Conservation (phyloP, 2,797 vertebrate genomes). For the Falco novaeseelandiae region DNA sequence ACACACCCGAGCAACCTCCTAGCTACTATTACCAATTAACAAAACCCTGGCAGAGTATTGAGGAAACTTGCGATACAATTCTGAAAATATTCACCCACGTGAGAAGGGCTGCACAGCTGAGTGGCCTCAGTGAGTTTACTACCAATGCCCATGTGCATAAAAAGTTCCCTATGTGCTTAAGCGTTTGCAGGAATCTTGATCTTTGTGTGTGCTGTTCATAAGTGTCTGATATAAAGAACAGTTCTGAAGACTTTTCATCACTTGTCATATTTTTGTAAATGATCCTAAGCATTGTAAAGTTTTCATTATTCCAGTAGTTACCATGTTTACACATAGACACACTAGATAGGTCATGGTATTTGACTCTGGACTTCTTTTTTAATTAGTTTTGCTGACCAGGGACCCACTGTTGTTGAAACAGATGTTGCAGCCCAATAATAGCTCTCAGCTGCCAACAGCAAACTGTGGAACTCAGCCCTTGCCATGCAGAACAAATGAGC, state of each 20-base stretch:
- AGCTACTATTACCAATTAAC: constrained; percentile 59
- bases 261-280: constrained; percentile 71
- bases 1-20: not conserved
- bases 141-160: not conserved
- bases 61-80: not conserved
- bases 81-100: not conserved
- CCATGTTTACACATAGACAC: constrained; percentile 62
- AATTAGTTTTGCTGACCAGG: constrained; percentile 76
- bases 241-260: constrained; percentile 66
- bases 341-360: constrained; percentile 63
- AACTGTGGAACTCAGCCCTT: constrained; percentile 63
- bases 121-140: not conserved
- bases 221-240: constrained; percentile 53
- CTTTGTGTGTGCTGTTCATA: not conserved
- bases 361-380: constrained; percentile 72
- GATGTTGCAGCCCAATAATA: constrained; percentile 77
- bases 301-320: constrained; percentile 67
- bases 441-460: constrained; percentile 75
- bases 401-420: constrained; percentile 76
- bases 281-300: constrained; percentile 55
- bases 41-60: not conserved
- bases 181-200: not conserved
- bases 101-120: constrained; percentile 2
- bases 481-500: constrained; percentile 65
- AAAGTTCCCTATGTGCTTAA: not conserved